A percentile compares a stretch with the other conserved stretches of the same genome.
phyloP scores from a whole-genome alignment of 2,797 vertebrate genomes.

The Cichlasoma orientale region DNA sequence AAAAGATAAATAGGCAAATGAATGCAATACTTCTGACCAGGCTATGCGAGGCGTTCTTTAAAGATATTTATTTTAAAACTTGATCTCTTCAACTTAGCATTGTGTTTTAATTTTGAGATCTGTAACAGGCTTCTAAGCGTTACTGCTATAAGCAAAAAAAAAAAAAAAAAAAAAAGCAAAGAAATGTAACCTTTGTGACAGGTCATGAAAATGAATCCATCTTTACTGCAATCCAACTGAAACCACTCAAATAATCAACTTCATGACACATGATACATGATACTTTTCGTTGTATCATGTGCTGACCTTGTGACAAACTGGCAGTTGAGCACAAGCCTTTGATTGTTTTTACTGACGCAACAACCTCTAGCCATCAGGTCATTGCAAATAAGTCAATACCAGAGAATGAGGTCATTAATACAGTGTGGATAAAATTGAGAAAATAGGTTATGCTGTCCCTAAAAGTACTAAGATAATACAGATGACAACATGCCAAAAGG shows the following conservation, averaged over 20 bases:
- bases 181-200: background rate
- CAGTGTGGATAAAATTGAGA: background rate
- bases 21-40: background rate
- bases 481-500: background rate
- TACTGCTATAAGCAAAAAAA: background rate
- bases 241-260: constrained; percentile 3
- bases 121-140: background rate
- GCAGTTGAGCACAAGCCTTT: constrained; percentile 1
- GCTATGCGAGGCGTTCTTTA: background rate
- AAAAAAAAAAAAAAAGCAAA: background rate
- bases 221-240: background rate
- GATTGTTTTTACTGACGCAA: constrained; percentile 8
- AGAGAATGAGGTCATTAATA: background rate
- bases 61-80: background rate
- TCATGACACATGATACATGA: constrained; percentile 15
- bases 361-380: constrained; percentile 16
- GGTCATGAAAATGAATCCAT: background rate
- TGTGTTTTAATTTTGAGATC: background rate
- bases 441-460: background rate
- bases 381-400: constrained; percentile 12
- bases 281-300: constrained; percentile 40
- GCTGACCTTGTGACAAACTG: constrained; percentile 51
- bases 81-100: background rate
- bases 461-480: background rate
- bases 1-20: background rate